Percentiles rank a stretch among this genome's conserved stretches.
phyloP scores from a whole-genome alignment of 2,888 invertebrate species.

The Volucella inanis region DNA sequence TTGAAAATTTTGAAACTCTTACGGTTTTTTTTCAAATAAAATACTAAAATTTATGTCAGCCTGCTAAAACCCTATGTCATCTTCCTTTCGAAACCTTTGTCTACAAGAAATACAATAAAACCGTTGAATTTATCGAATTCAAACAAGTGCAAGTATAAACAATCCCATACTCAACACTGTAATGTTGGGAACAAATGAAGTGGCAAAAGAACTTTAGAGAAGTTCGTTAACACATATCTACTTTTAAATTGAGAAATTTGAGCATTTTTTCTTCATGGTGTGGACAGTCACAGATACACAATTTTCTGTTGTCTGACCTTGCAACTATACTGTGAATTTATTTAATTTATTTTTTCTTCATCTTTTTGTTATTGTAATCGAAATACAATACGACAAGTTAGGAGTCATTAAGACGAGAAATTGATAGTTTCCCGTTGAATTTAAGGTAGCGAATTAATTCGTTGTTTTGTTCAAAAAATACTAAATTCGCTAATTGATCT shows the following conservation, averaged over 20 bases:
- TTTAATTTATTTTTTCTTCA: not conserved
- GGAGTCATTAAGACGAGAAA: constrained; percentile 27
- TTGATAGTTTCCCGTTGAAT: constrained; percentile 8
- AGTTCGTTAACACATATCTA: constrained; percentile 50
- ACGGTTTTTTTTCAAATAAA: constrained; percentile 27
- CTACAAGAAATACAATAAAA: constrained; percentile 52
- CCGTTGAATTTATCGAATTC: constrained; percentile 60
- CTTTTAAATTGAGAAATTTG: constrained; percentile 35
- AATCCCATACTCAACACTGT: constrained; percentile 46
- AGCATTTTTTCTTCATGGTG: constrained; percentile 19
- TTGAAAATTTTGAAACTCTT: too few relatives aligned
- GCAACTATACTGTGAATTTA: constrained; percentile 6
- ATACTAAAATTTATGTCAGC: constrained; percentile 58
- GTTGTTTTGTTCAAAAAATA: constrained; percentile 5
- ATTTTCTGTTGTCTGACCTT: constrained; percentile 20
- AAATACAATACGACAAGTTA: constrained; percentile 4
- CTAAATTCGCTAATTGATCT: constrained; percentile 3
- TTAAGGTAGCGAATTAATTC: constrained; percentile 25
- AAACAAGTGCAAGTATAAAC: constrained; percentile 59
- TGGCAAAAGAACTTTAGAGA: constrained; percentile 13
- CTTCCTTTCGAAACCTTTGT: constrained; percentile 32
- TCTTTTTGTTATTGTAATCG: not conserved
- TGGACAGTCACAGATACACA: not conserved
- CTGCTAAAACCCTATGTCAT: constrained; percentile 52
- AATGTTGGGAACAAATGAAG: constrained; percentile 20